Evolutionary conservation across 2,888 invertebrate species (phyloP).

Genomic region (Machimus rusticus): DNA sequence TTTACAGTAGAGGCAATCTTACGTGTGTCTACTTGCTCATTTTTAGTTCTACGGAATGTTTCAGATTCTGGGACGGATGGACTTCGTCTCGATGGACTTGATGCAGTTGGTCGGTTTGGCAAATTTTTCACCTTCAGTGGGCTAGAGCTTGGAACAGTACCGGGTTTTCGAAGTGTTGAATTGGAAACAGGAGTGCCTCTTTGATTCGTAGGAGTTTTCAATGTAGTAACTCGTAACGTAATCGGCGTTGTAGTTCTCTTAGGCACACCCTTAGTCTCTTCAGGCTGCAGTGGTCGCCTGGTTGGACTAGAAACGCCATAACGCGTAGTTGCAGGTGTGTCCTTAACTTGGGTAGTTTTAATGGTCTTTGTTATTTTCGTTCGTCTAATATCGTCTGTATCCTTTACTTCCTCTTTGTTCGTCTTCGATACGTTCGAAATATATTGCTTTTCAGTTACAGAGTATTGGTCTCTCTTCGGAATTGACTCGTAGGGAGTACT

Average conservation of each 20-base stretch:
- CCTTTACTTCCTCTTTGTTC: background rate
- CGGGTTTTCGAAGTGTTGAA: background rate
- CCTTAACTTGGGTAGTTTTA: background rate
- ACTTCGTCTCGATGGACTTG: background rate
- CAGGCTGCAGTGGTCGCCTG: slow-evolving; percentile 50
- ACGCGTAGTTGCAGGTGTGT: background rate
- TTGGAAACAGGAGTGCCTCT: background rate
- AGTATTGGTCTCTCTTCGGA: background rate
- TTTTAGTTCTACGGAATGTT: background rate
- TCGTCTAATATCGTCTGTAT: background rate
- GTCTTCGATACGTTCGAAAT: background rate
- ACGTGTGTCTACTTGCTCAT: background rate
- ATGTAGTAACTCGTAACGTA: background rate
- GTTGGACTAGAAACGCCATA: slow-evolving; percentile 50
- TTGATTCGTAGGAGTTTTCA: background rate
- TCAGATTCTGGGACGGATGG: background rate
- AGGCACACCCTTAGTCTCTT: background rate
- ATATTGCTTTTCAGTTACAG: background rate
- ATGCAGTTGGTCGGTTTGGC: background rate
- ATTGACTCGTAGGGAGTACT: background rate
- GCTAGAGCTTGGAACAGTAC: background rate
- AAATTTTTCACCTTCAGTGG: background rate
- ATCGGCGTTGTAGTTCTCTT: background rate
- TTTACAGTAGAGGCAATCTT: background rate
- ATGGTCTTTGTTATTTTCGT: background rate